Evolutionary conservation across 2,797 vertebrate species (phyloP).

Genomic region (Bucorvus abyssinicus): DNA sequence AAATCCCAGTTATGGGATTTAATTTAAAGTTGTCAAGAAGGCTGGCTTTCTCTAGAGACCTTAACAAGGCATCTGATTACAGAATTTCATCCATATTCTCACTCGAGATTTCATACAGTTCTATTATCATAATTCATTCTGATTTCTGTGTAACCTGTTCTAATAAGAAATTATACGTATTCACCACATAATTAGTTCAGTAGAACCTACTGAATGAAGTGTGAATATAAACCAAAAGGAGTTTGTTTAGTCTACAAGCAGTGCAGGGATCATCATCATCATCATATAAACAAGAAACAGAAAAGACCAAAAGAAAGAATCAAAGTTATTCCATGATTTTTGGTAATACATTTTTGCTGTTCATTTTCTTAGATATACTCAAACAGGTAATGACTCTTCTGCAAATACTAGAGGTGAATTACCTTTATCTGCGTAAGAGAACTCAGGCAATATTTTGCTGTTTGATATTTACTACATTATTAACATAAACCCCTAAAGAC

Average conservation of each 20-base stretch:
- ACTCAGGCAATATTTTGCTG: background rate
- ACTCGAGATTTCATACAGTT: background rate
- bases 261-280: background rate
- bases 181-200: background rate
- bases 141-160: background rate
- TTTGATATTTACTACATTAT: background rate
- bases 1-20: background rate
- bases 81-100: background rate
- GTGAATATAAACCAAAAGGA: background rate
- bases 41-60: background rate
- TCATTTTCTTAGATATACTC: background rate
- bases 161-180: background rate
- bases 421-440: background rate
- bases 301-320: background rate
- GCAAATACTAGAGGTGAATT: background rate
- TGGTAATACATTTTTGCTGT: background rate
- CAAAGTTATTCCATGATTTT: background rate
- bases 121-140: background rate
- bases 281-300: background rate
- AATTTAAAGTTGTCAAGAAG: constrained; percentile 7
- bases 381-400: background rate
- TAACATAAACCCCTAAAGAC: background rate
- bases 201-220: background rate
- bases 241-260: background rate
- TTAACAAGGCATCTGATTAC: background rate